phyloP scores from a whole-genome alignment of 2,888 invertebrate genomes.

The Apamea monoglypha region DNA sequence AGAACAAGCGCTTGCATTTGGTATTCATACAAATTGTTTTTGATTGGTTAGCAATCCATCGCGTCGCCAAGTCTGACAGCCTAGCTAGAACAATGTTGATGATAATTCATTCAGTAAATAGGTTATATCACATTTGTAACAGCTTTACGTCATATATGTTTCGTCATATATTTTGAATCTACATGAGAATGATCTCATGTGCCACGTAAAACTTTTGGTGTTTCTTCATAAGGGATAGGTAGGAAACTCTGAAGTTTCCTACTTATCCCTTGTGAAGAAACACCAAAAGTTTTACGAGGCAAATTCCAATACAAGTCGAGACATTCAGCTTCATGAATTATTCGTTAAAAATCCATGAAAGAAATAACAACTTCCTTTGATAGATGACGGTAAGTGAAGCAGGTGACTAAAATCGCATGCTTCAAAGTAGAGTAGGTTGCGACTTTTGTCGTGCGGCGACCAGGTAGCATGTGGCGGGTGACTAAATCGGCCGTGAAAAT shows the following conservation, averaged over 20 bases:
- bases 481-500: no score
- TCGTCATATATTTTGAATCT: background rate
- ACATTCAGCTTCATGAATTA: background rate
- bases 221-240: background rate
- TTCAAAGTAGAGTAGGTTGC: no score
- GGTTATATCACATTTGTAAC: conserved; percentile 2
- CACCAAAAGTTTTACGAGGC: background rate
- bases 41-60: background rate
- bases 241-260: no score
- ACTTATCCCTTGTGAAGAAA: background rate
- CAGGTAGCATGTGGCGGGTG: no score
- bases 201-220: background rate
- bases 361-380: background rate
- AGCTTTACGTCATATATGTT: no score
- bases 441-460: no score
- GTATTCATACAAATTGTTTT: conserved; percentile 11
- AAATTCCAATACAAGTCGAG: background rate
- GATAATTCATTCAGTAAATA: background rate
- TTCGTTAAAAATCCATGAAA: background rate
- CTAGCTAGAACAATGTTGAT: conserved; percentile 7
- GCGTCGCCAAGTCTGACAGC: background rate
- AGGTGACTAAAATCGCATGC: no score
- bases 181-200: no score
- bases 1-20: background rate
- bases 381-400: no score